Evolutionary conservation across 2,888 invertebrate species (phyloP), one percentile per base, ranked within the genome.

Genomic region (Plagodis dolabraria): DNA sequence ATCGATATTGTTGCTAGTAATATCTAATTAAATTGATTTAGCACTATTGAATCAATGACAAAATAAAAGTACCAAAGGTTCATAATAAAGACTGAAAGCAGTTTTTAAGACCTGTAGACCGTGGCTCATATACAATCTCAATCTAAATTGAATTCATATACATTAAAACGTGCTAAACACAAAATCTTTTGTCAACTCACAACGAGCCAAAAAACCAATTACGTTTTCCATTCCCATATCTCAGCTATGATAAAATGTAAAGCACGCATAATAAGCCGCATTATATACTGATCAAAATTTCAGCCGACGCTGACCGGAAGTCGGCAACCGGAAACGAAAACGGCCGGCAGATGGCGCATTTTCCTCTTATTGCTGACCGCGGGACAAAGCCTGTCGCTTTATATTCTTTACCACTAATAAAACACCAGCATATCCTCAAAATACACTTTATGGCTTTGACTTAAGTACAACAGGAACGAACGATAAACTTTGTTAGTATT

Each of bases 291-390:
- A 87, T 88, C 83, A 87, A 86, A 87, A 83, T 89, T 87, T 87
- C 84, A 84, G 71, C 69, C 67, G 69, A 69, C 69, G 74, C 74
- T 76, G 77, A 76, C 83, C 85, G 87, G 83, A 89, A 85, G 82
- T 83, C 79, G 75, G 76, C 72, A 49, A 73, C 70, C 76, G 78
- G 83, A 82, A 79, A 82, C 79, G 81, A 78, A 77, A 80, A 77
- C 82, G 77, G 81, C 78, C 83, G 76, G 75, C 90, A 90, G 88
- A 88, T 90, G 90, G 83, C 87, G 82, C 78, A 71, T 76, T 77
- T 80, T 89, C 85, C 88, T 90, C 88, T 90, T 89, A 89, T 89
- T 89, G 85, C 85, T 86, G 86, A 88, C 87, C 89, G 77, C 83
- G 76, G 76, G 77, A 86, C 86, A 88, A 85, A 87, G 87, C 86